These are phyloP conservation scores for Peromyscus attwateri DNA, from an alignment of 2,797 vertebrate genomes.

Conservation along the genomic window DNA sequence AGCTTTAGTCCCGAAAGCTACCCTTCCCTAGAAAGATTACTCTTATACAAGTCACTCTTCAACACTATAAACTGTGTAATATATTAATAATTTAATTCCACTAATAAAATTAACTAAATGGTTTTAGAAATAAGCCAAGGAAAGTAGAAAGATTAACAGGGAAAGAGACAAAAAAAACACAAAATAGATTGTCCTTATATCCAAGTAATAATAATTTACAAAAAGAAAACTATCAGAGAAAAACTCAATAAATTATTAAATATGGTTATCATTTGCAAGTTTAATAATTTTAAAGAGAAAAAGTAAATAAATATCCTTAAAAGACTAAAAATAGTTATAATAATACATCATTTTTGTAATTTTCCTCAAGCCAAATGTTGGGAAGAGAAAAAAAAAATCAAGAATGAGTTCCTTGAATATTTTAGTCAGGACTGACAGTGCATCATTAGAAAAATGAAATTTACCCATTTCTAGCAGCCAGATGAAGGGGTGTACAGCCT, in stretches of 20 bases:
- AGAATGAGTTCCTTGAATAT: not conserved
- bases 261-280: slow-evolving; percentile 35
- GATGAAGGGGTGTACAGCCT: slow-evolving; percentile 97
- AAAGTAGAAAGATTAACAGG: not conserved
- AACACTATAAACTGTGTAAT: slow-evolving; percentile 18
- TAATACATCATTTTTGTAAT: not conserved
- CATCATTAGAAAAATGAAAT: slow-evolving; percentile 18
- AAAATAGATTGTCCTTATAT: slow-evolving; percentile 58
- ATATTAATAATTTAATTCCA: slow-evolving; percentile 8
- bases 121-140: slow-evolving; percentile 35
- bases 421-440: not conserved
- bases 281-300: slow-evolving; percentile 25
- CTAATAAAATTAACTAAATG: slow-evolving; percentile 58
- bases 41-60: not conserved
- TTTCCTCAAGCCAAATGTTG: slow-evolving; percentile 26
- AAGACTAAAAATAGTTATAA: not conserved
- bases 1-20: not conserved
- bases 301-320: not conserved
- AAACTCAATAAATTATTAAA: slow-evolving; percentile 41
- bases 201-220: slow-evolving; percentile 62
- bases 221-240: slow-evolving; percentile 55
- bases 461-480: slow-evolving; percentile 98
- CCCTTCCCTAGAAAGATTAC: slow-evolving; percentile 2
- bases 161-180: slow-evolving; percentile 40
- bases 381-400: not conserved